A percentile compares a stretch with the other conserved stretches of the same genome.
These are phyloP conservation scores for Circaetus cinerascens DNA, from an alignment of 2,113 vertebrate species.

Conservation along the genomic window DNA sequence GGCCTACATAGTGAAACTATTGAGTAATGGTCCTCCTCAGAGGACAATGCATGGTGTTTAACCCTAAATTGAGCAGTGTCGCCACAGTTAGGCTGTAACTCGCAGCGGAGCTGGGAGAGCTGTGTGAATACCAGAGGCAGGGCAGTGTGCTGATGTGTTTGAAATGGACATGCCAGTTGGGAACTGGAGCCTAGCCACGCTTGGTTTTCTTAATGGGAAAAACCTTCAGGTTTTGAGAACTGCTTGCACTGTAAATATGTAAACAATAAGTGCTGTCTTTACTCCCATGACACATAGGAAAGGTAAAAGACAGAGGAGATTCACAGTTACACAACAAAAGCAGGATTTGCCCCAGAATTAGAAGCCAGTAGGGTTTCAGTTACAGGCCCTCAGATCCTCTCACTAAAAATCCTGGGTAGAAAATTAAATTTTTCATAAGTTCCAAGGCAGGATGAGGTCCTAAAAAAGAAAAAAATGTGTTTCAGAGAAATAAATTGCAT, in stretches of 20 bases:
- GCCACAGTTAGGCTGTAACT: too few species aligned
- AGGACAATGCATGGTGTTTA: too few species aligned
- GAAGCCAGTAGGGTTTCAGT: not conserved
- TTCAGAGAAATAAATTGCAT: fast-evolving
- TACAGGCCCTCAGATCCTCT: not conserved
- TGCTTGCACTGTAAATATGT: fast-evolving
- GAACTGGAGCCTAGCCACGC: not conserved
- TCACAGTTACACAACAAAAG: fast-evolving
- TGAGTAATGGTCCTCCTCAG: too few species aligned
- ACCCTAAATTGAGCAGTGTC: too few species aligned
- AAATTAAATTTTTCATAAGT: not conserved
- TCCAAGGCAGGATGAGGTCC: not conserved
- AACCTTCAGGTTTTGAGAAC: not conserved
- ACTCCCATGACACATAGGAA: fast-evolving
- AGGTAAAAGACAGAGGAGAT: not conserved
- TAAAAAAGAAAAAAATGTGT: not conserved
- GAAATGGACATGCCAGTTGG: fast-evolving
- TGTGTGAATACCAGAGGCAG: fast-evolving
- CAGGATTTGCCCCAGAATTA: not conserved
- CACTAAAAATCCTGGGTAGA: not conserved
- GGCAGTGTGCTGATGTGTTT: fast-evolving
- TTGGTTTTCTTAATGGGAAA: fast-evolving
- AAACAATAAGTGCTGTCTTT: too few species aligned
- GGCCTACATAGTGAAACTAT: too few species aligned
- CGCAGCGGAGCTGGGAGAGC: not conserved